These are phyloP conservation scores for Pampusana beccarii DNA, from an alignment of 2,113 vertebrate species.

Conservation along the genomic window DNA sequence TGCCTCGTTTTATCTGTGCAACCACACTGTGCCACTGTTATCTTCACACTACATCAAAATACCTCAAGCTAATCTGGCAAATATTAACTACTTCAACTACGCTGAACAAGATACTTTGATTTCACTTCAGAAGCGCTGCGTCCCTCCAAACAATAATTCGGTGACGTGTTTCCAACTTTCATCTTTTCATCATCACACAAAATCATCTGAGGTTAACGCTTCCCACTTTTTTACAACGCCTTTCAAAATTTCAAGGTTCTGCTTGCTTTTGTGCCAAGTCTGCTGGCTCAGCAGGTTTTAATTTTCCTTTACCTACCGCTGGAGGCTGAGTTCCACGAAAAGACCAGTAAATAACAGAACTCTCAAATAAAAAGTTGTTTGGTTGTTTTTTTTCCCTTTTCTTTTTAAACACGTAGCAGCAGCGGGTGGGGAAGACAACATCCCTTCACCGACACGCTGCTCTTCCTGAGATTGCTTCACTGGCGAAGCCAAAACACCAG, in stretches of 20 bases:
- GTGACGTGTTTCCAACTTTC: background rate
- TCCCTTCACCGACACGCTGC: background rate
- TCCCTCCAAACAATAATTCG: background rate
- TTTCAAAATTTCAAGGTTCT: background rate
- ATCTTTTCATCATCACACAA: background rate
- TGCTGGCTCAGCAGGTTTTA: background rate
- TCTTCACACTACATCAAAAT: background rate
- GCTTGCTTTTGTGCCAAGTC: background rate
- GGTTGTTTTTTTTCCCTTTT: background rate
- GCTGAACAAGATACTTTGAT: background rate
- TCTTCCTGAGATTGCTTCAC: background rate
- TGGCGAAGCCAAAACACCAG: background rate
- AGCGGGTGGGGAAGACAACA: background rate
- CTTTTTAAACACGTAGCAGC: background rate
- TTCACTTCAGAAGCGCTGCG: background rate
- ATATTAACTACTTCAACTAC: background rate
- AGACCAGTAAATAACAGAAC: background rate
- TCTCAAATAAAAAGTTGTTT: background rate
- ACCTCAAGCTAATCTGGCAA: background rate
- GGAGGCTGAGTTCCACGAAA: background rate
- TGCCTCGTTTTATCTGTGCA: background rate
- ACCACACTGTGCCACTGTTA: background rate
- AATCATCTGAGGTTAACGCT: background rate
- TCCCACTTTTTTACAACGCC: background rate
- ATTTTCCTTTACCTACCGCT: background rate